Conservation (phyloP, 2,113 vertebrate genomes). For the Coryphaenoides rupestris region DNA sequence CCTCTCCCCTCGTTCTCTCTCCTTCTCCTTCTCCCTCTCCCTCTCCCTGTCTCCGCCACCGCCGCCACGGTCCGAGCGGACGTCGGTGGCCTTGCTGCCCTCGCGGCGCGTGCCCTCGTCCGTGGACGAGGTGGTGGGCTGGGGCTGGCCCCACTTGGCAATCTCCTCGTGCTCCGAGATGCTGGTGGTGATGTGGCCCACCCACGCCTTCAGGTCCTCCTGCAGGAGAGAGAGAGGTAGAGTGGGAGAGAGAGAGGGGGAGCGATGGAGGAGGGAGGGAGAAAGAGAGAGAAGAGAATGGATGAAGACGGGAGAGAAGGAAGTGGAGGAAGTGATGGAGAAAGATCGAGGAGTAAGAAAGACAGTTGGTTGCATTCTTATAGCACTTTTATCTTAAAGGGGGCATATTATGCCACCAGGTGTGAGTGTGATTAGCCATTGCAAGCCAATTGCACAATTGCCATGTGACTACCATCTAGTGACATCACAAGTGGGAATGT, state of each 20-base stretch:
- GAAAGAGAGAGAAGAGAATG: background rate
- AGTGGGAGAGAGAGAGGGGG: background rate
- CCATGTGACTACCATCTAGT: no score
- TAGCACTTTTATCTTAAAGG: no score
- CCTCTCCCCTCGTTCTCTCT: slow-evolving; percentile 52
- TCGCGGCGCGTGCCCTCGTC: slow-evolving; percentile 87
- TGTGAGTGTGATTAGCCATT: no score
- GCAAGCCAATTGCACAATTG: no score
- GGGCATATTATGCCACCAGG: no score
- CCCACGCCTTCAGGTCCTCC: slow-evolving; percentile 89
- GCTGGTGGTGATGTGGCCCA: slow-evolving; percentile 72
- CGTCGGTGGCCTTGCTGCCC: slow-evolving; percentile 73
- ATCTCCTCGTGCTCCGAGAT: slow-evolving; percentile 85
- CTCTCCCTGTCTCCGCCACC: slow-evolving; percentile 17
- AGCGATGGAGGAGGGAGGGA: background rate
- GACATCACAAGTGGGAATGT: no score
- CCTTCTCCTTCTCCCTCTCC: slow-evolving; percentile 39
- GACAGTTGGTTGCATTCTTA: no score
- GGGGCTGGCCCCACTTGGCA: slow-evolving; percentile 80
- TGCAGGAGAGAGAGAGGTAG: slow-evolving; percentile 38
- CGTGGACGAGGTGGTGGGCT: slow-evolving; percentile 91
- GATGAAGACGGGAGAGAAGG: no score
- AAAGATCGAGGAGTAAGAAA: no score
- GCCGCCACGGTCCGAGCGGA: slow-evolving; percentile 64
- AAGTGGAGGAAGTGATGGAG: no score